Evolutionary conservation across 1,140 invertebrate genomes (phyloP).

Genomic region (Luehdorfia chinensis): DNA sequence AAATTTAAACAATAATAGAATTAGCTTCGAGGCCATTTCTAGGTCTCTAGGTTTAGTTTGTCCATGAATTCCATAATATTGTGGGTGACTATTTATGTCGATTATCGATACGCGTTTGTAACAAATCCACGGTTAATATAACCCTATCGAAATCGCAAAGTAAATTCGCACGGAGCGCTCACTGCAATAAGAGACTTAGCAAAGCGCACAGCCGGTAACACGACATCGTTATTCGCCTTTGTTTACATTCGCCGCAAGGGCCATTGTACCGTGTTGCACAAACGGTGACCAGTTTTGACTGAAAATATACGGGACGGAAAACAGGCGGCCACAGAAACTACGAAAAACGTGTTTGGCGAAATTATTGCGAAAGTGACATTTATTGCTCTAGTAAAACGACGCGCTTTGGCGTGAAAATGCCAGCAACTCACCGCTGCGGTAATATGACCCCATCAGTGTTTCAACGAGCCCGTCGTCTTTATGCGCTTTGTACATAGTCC

Average conservation of each 20-base stretch:
- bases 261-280: conserved; percentile 4
- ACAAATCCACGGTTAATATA: too few species aligned
- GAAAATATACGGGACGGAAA: neutral
- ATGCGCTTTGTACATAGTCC: conserved; percentile 4
- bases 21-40: too few species aligned
- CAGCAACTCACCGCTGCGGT: neutral
- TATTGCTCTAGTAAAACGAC: too few species aligned
- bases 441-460: neutral
- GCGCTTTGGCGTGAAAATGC: too few species aligned
- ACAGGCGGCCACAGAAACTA: neutral
- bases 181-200: conserved; percentile 2
- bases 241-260: conserved; percentile 9
- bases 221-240: conserved; percentile 9
- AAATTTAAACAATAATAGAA: too few species aligned
- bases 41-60: too few species aligned
- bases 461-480: neutral
- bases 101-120: too few species aligned
- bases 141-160: too few species aligned
- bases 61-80: too few species aligned
- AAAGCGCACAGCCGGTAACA: conserved; percentile 2
- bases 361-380: too few species aligned
- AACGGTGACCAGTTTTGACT: neutral
- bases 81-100: too few species aligned
- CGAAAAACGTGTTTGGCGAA: too few species aligned
- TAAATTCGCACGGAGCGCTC: neutral